Evolutionary conservation across 2,113 vertebrate genomes (phyloP).

Genomic region (Nansenia antarctica): DNA sequence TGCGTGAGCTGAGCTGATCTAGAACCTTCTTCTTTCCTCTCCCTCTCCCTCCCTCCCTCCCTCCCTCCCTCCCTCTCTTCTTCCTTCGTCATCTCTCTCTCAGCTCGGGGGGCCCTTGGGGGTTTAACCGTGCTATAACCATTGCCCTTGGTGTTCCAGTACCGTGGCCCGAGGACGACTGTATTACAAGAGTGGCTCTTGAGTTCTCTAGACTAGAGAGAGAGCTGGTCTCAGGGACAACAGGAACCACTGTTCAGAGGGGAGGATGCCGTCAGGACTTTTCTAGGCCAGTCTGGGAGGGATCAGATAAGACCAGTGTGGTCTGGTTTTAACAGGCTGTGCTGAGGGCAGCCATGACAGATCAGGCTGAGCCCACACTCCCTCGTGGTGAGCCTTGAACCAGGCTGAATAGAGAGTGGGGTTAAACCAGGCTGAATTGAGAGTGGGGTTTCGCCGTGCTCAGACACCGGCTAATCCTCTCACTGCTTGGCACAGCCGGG

Average conservation of each 20-base stretch:
- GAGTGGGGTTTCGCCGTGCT: conserved; percentile 27
- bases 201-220: too few relatives aligned
- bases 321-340: too few relatives aligned
- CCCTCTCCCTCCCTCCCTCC: neutral
- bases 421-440: conserved; percentile 37
- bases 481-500: conserved; percentile 22
- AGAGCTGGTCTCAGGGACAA: too few relatives aligned
- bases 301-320: neutral
- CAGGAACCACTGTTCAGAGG: too few relatives aligned
- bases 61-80: conserved; percentile 16
- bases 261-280: too few relatives aligned
- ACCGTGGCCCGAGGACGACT: too few relatives aligned
- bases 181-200: too few relatives aligned
- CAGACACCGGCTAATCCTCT: conserved; percentile 22
- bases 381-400: conserved; percentile 17
- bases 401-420: conserved; percentile 37
- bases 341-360: conserved; percentile 26
- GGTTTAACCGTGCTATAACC: too few relatives aligned
- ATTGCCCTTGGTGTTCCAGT: too few relatives aligned
- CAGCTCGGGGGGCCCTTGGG: conserved; percentile 8
- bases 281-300: neutral
- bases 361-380: conserved; percentile 30
- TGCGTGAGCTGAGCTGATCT: neutral
- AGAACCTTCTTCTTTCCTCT: conserved; percentile 16
- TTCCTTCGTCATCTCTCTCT: conserved; percentile 22